Base-by-base conservation (phyloP, 2,797 vertebrate species). In the Coreius guichenoti region DNA sequence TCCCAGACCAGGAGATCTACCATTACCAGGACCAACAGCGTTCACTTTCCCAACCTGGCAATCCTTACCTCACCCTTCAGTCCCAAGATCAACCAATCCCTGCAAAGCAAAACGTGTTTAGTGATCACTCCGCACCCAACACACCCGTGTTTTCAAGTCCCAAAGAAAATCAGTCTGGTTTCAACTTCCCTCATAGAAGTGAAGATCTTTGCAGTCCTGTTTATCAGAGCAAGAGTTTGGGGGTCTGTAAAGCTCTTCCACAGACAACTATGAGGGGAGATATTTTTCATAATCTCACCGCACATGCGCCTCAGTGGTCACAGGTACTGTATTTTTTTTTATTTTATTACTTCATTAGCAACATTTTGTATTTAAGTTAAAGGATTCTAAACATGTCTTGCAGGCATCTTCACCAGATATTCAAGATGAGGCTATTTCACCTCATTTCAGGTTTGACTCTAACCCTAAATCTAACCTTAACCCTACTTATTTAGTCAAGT, bases 71-170 rank as follows among this genome's bases (percentile, higher is more conserved):
- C 89, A 94, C 94, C 88, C 87, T 94, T 69, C 93, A 94, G 0
- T 93, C 93, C 21, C 95, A 94, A 90, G 87, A 95, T 83, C 94
- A 88, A 45, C 45, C 83, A 47, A 77, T 83, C 16, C 9, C 87
- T 61, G 29, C 47, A 26, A 86, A 88, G 70, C 89, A 90, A 76
- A 86, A 69, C 17, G 45, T 84, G 45, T 85, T 83, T 73, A 75
- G 43, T n/a, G 70, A 88, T 26, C 75, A 80, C 54, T 85, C 83
- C 2, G 26, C 76, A 26, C 83, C 76, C 29, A 80, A 36, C 83
- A 85, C 83, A 29, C 82, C 80, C 1, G 81, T 85, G 31, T 88
- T 82, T 82, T 43, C 68, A 19, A 86, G 39, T 77, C 68, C 76
- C 49, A 84, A 84, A 70, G 82, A 90, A 3, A 84, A 87, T 36